Percentiles rank a stretch among this genome's conserved stretches.
Evolutionary conservation across 1,140 invertebrate genomes (phyloP).

Genomic region (Pseudomyrmex flavicornis): DNA sequence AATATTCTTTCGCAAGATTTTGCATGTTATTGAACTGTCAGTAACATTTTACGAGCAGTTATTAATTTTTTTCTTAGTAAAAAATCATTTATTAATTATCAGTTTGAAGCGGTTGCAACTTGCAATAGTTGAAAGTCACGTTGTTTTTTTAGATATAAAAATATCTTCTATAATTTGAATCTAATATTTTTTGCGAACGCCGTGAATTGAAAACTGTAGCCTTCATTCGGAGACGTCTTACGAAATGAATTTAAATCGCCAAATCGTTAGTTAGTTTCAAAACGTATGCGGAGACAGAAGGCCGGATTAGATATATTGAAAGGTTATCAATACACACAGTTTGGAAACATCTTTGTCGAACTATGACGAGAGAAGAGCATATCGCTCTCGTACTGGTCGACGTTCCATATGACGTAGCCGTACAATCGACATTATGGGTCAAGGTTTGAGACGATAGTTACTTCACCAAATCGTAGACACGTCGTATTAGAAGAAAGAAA

Average conservation of each 20-base stretch:
- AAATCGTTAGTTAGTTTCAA: background rate
- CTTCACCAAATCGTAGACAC: conserved; percentile 67
- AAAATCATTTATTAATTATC: no score
- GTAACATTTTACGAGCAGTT: no score
- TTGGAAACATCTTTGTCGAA: conserved; percentile 22
- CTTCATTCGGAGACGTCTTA: background rate
- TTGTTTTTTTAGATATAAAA: no score
- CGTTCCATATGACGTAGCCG: conserved; percentile 51
- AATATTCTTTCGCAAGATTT: conserved; percentile 17
- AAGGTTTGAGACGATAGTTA: conserved; percentile 72
- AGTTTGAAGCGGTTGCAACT: no score
- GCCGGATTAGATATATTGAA: background rate
- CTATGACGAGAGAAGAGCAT: conserved; percentile 19
- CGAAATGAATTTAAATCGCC: background rate
- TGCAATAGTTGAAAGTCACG: no score
- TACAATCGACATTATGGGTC: conserved; percentile 73
- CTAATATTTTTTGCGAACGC: background rate
- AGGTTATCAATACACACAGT: background rate
- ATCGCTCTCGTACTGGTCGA: conserved; percentile 32
- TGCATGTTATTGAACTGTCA: background rate
- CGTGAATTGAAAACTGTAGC: background rate
- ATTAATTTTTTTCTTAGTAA: no score
- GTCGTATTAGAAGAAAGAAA: conserved; percentile 58
- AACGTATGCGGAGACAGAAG: background rate
- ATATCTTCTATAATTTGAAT: background rate